Percentiles rank a stretch among this genome's conserved stretches.
These are phyloP conservation scores for Cetonia aurata DNA, from an alignment of 2,888 invertebrate species.

Conservation along the genomic window DNA sequence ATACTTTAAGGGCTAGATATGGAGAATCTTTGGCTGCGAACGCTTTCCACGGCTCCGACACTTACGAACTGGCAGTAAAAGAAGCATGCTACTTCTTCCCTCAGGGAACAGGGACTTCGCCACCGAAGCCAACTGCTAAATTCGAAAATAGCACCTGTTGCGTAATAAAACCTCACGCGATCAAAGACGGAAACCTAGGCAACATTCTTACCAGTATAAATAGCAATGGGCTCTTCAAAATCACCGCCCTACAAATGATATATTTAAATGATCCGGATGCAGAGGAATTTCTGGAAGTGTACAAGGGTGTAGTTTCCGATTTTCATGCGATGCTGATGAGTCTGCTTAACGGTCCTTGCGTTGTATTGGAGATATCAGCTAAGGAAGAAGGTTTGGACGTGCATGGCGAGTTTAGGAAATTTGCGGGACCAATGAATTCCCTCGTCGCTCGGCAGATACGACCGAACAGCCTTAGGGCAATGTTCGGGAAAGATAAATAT, in stretches of 20 bases:
- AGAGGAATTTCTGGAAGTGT: conserved; percentile 93
- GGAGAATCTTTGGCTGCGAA: conserved; percentile 77
- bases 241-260: conserved; percentile 85
- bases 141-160: conserved; percentile 81
- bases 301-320: conserved; percentile 88
- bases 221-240: conserved; percentile 77
- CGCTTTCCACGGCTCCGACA: conserved; percentile 77
- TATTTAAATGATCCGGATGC: conserved; percentile 85
- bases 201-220: conserved; percentile 79
- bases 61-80: conserved; percentile 70
- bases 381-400: conserved; percentile 70
- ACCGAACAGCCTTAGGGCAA: conserved; percentile 86
- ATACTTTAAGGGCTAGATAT: conserved; percentile 74
- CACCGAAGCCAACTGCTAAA: conserved; percentile 68
- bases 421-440: conserved; percentile 92
- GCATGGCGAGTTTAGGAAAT: conserved; percentile 81
- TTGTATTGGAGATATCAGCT: conserved; percentile 87
- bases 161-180: conserved; percentile 90
- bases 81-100: conserved; percentile 75
- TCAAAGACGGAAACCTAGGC: conserved; percentile 81
- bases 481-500: conserved; percentile 84
- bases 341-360: conserved; percentile 85
- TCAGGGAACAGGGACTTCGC: conserved; percentile 53
- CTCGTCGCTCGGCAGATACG: conserved; percentile 88
- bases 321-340: conserved; percentile 86